Conservation (phyloP, 2,888 invertebrate genomes). For the Biston stratarius region DNA sequence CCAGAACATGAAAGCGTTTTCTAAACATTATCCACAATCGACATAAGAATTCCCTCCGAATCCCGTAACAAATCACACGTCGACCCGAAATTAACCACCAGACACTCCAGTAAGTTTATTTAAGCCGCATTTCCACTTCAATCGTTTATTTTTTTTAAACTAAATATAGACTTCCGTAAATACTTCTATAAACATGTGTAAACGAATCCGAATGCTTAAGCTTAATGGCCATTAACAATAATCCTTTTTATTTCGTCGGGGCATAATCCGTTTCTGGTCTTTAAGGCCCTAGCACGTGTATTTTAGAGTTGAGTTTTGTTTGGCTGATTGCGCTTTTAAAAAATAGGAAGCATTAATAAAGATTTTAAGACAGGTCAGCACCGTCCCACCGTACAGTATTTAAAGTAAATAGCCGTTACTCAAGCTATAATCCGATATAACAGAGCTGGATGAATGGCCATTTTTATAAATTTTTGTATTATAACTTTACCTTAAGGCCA, state of each 20-base stretch:
- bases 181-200: conserved; percentile 70
- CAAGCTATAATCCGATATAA: conserved; percentile 58
- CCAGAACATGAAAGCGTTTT: conserved; percentile 36
- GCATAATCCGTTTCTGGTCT: conserved; percentile 45
- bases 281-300: conserved; percentile 42
- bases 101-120: conserved; percentile 60
- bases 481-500: not conserved
- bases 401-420: conserved; percentile 70
- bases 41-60: conserved; percentile 59
- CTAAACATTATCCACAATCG: conserved; percentile 50
- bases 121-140: conserved; percentile 51
- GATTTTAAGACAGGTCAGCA: conserved; percentile 65
- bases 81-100: conserved; percentile 66
- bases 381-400: conserved; percentile 59
- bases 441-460: conserved; percentile 47
- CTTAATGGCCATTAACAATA: conserved; percentile 70
- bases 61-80: conserved; percentile 65
- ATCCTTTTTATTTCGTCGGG: conserved; percentile 71
- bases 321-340: conserved; percentile 43
- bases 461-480: conserved; percentile 21
- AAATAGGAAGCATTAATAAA: conserved; percentile 68
- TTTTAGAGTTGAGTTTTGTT: conserved; percentile 58
- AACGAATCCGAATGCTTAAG: conserved; percentile 62
- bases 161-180: conserved; percentile 62
- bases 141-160: conserved; percentile 45